Evolutionary conservation across 2,797 vertebrate species (phyloP), one percentile per base, ranked within the genome.

Genomic region (Dipus sagitta): DNA sequence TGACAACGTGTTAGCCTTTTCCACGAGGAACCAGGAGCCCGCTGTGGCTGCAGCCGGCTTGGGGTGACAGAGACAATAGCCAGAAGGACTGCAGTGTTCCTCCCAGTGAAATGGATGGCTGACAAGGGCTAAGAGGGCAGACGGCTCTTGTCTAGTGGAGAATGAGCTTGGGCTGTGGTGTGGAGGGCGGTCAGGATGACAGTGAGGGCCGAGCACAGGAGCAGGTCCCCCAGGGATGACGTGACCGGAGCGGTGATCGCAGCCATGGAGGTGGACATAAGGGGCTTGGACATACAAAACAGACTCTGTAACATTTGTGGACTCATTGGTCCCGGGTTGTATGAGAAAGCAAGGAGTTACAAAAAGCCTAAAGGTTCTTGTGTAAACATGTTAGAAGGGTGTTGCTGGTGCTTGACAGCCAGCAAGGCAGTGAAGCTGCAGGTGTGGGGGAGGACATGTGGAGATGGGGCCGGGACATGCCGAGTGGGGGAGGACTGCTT

Each of bases 161-260:
- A 28, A n/a, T 20, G 47, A 1, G 0, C 76, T 65, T 32, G 34
- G n/a, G 11, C 32, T 24, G 7, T 20, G 13, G 3, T n/a, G 26
- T 74, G 68, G 70, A 38, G 15, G 30, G 7, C 4, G 26, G 26
- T 28, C n/a, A n/a, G 38, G 26, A 34, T 6, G 62, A 3, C 2
- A 8, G 12, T 10, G 58, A 62, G 70, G 60, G 3, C 38, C 70
- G 17, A 75, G 15, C 42, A 4, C 4, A 2, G 24, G 30, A 54
- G 13, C 6, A 15, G 32, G 18, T 24, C 34, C 18, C 14, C 0
- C 0, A 1, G 23, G 13, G 1, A 1, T n/a, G 54, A 67, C 30
- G 26, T 7, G 3, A n/a, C 20, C 10, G 23, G 23, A 15, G 23
- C 24, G n/a, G 52, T 47, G 65, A 14, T 38, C n/a, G 9, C 64